Evolutionary conservation across 2,113 vertebrate species (phyloP).

Genomic region (Ahaetulla prasina): DNA sequence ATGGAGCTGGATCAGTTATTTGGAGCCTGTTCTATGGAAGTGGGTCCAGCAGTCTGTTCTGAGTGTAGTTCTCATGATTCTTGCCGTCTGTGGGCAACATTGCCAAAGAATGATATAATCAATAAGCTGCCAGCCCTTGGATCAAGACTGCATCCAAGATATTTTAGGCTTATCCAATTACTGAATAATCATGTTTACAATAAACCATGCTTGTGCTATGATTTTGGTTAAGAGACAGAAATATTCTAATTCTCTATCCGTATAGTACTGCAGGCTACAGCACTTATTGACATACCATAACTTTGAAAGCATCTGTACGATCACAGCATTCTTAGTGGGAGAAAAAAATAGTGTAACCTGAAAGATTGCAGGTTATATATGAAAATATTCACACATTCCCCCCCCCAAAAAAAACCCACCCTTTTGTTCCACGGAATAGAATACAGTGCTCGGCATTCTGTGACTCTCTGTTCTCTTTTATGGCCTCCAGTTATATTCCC

Average conservation of each 20-base stretch:
- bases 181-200: constrained; percentile 65
- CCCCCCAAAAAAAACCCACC: not conserved
- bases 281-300: not conserved
- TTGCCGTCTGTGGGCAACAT: constrained; percentile 54
- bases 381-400: not conserved
- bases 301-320: not conserved
- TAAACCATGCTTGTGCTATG: constrained; percentile 54
- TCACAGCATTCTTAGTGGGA: constrained; percentile 5
- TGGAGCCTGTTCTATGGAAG: constrained; percentile 47
- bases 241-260: constrained; percentile 48
- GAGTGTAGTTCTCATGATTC: constrained; percentile 56
- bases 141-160: constrained; percentile 61
- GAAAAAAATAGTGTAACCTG: not conserved
- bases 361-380: not conserved
- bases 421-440: not conserved
- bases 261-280: constrained; percentile 22
- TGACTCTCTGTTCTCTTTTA: not conserved
- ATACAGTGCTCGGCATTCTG: not conserved
- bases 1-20: constrained; percentile 61
- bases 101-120: constrained; percentile 68
- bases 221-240: constrained; percentile 60
- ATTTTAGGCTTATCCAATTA: constrained; percentile 69
- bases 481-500: not conserved
- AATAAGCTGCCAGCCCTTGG: constrained; percentile 65
- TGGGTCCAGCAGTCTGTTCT: constrained; percentile 63